Evolutionary conservation across 2,797 vertebrate genomes (phyloP).

Genomic region (Enteromius trimaculatus): DNA sequence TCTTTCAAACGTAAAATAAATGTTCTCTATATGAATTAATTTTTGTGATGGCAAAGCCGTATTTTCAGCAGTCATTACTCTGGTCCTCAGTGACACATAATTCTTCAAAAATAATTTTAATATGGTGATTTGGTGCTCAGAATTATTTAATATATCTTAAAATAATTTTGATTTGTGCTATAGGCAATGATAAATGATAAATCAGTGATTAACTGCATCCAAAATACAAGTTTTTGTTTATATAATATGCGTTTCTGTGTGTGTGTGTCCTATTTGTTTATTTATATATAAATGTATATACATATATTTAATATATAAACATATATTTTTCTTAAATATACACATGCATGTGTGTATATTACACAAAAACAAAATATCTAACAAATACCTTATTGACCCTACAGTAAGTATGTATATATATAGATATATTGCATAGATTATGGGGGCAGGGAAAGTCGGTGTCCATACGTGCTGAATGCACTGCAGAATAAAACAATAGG

Average conservation of each 20-base stretch:
- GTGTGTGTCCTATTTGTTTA: too few species aligned
- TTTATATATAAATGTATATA: neutral
- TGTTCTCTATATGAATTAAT: neutral
- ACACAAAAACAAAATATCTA: too few species aligned
- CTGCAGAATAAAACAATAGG: constrained; percentile 70
- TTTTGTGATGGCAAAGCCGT: neutral
- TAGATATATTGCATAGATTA: neutral
- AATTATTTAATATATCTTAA: neutral
- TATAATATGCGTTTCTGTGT: too few species aligned
- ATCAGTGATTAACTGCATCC: too few species aligned
- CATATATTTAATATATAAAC: neutral
- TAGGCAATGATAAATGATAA: too few species aligned
- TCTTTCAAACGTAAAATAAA: neutral
- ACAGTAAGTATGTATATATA: neutral
- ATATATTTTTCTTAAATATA: neutral
- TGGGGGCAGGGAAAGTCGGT: constrained; percentile 49
- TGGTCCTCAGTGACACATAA: neutral
- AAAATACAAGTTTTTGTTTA: too few species aligned
- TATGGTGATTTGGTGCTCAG: neutral
- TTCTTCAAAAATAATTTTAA: too few species aligned
- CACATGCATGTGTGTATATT: neutral
- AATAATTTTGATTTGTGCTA: too few species aligned
- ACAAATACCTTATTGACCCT: neutral
- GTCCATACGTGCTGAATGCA: constrained; percentile 68
- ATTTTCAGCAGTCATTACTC: neutral